A percentile compares a stretch with the other conserved stretches of the same genome.
These are phyloP conservation scores for Mesoligia furuncula DNA, from an alignment of 2,888 invertebrate species.

Conservation along the genomic window DNA sequence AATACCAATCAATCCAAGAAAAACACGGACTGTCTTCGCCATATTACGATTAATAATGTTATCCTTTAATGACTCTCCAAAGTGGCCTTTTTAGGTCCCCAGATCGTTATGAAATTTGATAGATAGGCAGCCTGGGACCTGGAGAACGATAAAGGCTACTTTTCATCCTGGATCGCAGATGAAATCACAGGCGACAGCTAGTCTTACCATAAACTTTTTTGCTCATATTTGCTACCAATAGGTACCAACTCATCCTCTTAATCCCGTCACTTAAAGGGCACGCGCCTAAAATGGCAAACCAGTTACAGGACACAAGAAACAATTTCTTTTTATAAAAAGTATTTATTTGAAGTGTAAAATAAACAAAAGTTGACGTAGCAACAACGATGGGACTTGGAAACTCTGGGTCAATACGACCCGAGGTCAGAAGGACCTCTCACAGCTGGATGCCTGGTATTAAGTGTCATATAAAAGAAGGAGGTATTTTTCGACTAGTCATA, in stretches of 20 bases:
- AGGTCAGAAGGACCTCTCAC: conserved; percentile 60
- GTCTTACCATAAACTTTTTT: conserved; percentile 8
- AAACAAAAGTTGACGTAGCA: conserved; percentile 43
- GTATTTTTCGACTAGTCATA: conserved; percentile 27
- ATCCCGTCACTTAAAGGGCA: conserved; percentile 17
- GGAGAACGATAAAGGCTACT: neutral
- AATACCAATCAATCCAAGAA: too few species aligned
- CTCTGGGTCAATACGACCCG: conserved; percentile 47
- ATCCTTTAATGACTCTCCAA: too few species aligned
- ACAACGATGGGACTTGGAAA: conserved; percentile 28
- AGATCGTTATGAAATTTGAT: too few species aligned
- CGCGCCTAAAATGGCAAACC: conserved; percentile 40
- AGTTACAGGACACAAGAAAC: conserved; percentile 19
- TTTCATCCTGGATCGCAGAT: neutral
- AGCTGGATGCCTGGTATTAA: conserved; percentile 55
- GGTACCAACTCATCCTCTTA: neutral
- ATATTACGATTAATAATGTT: too few species aligned
- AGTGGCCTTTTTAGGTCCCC: too few species aligned
- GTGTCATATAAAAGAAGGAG: conserved; percentile 41
- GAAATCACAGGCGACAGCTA: neutral
- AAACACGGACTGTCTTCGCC: too few species aligned
- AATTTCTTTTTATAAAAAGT: conserved; percentile 14
- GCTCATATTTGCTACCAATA: conserved; percentile 23
- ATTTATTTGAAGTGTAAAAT: conserved; percentile 41
- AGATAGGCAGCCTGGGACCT: too few species aligned